phyloP scores from a whole-genome alignment of 2,888 invertebrate species.

The Adelognathus sp. region DNA sequence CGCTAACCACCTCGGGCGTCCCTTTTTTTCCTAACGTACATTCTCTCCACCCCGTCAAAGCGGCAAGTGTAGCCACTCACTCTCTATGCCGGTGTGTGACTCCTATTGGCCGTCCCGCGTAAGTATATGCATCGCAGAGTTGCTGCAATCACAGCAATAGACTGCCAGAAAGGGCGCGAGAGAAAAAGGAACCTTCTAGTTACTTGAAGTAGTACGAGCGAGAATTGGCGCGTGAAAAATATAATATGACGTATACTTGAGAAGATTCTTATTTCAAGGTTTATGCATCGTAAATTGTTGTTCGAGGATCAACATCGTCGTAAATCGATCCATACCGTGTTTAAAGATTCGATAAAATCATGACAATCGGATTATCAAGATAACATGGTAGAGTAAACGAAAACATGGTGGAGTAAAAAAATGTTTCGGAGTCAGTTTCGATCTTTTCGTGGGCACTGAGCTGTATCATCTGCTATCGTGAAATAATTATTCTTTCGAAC shows the following conservation, averaged over 20 bases:
- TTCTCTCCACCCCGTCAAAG: conserved; percentile 36
- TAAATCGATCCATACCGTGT: neutral
- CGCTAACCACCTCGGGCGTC: conserved; percentile 33
- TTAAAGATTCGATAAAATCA: neutral
- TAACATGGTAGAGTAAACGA: too few relatives aligned
- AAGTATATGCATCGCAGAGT: neutral
- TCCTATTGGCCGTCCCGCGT: neutral
- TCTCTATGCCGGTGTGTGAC: conserved; percentile 13
- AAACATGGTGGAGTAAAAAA: neutral
- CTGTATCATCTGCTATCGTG: neutral
- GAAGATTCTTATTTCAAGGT: neutral
- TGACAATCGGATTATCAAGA: neutral
- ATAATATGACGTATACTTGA: neutral
- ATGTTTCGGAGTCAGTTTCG: too few relatives aligned
- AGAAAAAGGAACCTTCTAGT: conserved; percentile 1
- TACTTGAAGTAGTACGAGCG: too few relatives aligned
- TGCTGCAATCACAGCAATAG: neutral
- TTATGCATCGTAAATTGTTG: neutral
- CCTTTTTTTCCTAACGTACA: conserved; percentile 47
- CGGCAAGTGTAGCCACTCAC: conserved; percentile 39
- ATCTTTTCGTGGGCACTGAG: too few relatives aligned
- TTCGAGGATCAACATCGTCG: neutral
- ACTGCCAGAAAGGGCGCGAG: neutral
- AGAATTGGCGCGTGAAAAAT: neutral
- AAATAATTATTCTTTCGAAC: too few relatives aligned